Conservation (phyloP, 2,113 vertebrate species). For the Gambusia holbrooki region DNA sequence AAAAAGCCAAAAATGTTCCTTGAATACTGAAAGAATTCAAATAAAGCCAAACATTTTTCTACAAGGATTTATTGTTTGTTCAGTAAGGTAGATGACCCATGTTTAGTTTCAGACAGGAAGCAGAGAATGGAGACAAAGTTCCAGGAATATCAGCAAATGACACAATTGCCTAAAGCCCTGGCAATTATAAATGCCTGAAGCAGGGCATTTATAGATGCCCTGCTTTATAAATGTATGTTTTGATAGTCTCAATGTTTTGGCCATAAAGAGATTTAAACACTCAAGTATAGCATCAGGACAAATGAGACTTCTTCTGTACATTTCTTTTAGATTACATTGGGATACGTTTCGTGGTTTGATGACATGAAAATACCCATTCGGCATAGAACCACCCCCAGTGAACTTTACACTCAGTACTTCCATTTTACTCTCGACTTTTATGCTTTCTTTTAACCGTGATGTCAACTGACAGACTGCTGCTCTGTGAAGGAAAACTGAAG, state of each 20-base stretch:
- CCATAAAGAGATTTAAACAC: conserved; percentile 18
- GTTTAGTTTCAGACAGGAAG: conserved; percentile 39
- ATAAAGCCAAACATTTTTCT: conserved; percentile 6
- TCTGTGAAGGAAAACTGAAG: conserved; percentile 14
- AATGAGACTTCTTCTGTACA: neutral
- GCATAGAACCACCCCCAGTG: neutral
- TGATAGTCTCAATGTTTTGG: neutral
- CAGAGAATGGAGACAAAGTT: conserved; percentile 37
- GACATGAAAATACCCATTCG: neutral
- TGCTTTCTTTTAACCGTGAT: conserved; percentile 9
- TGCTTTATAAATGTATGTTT: neutral
- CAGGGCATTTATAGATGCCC: neutral
- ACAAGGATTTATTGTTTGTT: conserved; percentile 66
- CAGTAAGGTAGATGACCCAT: conserved; percentile 47
- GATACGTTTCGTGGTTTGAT: neutral
- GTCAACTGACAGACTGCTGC: conserved; percentile 19
- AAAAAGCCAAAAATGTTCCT: neutral
- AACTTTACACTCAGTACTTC: neutral
- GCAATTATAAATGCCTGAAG: neutral
- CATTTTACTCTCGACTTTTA: conserved; percentile 5
- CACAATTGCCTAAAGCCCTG: neutral
- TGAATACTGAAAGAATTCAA: neutral
- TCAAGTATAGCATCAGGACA: conserved; percentile 5
- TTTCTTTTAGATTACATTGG: neutral
- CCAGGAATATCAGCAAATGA: conserved; percentile 24